These are phyloP conservation scores for Sphaerophoria taeniata DNA, from an alignment of 2,888 invertebrate genomes.

Conservation along the genomic window DNA sequence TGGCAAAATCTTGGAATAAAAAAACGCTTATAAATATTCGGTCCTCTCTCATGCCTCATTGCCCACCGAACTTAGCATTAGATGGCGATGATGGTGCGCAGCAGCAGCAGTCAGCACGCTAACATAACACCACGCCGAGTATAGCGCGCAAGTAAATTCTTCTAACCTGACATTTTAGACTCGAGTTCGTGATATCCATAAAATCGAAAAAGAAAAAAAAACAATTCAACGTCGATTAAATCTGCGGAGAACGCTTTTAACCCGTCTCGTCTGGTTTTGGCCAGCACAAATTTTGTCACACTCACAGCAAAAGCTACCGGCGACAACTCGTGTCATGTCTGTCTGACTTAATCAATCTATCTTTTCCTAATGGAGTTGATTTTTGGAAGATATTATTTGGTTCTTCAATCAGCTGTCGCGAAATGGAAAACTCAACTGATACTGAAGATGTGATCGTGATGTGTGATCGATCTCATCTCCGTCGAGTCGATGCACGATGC, in stretches of 20 bases:
- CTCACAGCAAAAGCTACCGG: background rate
- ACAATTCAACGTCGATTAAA: constrained; percentile 48
- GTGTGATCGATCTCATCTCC: constrained; percentile 21
- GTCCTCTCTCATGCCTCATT: constrained; percentile 40
- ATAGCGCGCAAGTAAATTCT: constrained; percentile 42
- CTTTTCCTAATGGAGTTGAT: constrained; percentile 52
- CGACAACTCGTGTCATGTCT: constrained; percentile 63
- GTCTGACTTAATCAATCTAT: constrained; percentile 67
- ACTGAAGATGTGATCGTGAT: too few relatives aligned
- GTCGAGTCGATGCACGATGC: too few relatives aligned
- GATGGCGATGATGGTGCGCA: constrained; percentile 6
- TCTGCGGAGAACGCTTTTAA: constrained; percentile 44
- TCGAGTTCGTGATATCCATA: constrained; percentile 72
- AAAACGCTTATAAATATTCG: constrained; percentile 73
- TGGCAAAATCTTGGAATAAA: too few relatives aligned
- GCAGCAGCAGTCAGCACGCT: constrained; percentile 37
- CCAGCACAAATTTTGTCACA: constrained; percentile 5
- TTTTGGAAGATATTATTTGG: constrained; percentile 69
- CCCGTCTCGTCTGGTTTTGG: constrained; percentile 2
- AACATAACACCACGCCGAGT: constrained; percentile 46
- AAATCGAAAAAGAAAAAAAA: constrained; percentile 53
- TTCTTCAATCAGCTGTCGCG: constrained; percentile 11
- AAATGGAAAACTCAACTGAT: too few relatives aligned
- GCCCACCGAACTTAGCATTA: too few relatives aligned
- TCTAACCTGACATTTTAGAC: constrained; percentile 62